Evolutionary conservation across 2,113 vertebrate genomes (phyloP).

Genomic region (Lepisosteus oculatus): DNA sequence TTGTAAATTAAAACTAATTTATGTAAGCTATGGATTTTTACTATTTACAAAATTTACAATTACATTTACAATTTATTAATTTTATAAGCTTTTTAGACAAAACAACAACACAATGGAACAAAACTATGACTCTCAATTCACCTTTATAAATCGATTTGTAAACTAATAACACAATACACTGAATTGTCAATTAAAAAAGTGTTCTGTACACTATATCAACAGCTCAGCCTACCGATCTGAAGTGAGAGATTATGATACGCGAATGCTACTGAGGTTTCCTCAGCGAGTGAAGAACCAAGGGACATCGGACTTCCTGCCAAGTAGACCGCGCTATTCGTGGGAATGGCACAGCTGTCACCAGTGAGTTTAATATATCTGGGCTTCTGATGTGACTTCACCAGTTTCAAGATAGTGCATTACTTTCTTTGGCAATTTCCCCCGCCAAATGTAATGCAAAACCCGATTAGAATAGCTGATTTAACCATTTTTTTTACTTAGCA

Average conservation of each 20-base stretch:
- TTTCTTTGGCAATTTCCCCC: neutral
- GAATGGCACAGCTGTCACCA: constrained; percentile 98
- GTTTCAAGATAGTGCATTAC: neutral
- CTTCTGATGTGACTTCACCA: neutral
- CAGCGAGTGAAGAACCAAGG: constrained; percentile 97
- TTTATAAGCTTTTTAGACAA: too few relatives aligned
- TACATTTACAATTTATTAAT: too few relatives aligned
- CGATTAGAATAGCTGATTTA: too few relatives aligned
- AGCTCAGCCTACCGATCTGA: constrained; percentile 75
- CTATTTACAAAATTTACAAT: too few relatives aligned
- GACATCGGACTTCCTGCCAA: constrained; percentile 90
- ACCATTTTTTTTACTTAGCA: too few relatives aligned
- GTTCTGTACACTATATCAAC: constrained; percentile 17
- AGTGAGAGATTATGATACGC: constrained; percentile 84
- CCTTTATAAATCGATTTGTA: too few relatives aligned
- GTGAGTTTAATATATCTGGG: constrained; percentile 65
- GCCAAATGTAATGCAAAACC: neutral
- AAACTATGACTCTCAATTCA: too few relatives aligned
- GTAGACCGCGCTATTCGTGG: constrained; percentile 88
- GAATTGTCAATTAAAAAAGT: too few relatives aligned
- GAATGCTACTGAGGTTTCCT: constrained; percentile 87
- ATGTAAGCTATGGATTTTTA: too few relatives aligned
- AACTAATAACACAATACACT: too few relatives aligned
- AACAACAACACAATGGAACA: too few relatives aligned
- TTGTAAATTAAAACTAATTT: too few relatives aligned